Evolutionary conservation across 2,888 invertebrate genomes (phyloP), one percentile per base, ranked within the genome.

Genomic region (Caenorhabditis doughertyi): DNA sequence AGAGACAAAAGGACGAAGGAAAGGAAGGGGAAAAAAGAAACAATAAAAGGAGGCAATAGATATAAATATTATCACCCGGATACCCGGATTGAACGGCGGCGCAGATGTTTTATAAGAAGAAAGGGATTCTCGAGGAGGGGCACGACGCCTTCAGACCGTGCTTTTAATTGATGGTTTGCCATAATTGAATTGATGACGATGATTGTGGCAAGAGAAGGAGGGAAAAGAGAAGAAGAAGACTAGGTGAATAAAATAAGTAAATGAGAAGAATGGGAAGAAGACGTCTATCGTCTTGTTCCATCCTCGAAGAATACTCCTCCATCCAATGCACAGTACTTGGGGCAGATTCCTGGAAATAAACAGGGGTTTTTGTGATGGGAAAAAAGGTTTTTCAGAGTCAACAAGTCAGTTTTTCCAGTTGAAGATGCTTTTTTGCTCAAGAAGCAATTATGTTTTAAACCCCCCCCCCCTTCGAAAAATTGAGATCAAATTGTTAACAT

Each of bases 231-330:
- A 65, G 18, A 16, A 65, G 25, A 32, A 58, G 56, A 79, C 70
- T 65, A 65, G 64, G 56, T 39, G 51, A 58, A 70, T 62, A 47
- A 47, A 32, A 65, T 29, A 44, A 21, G 27, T 44, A 25, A n/a
- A 56, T 23, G 39, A 56, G 42, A 13, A n/a, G 21, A 16, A 16
- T 5, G n/a, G n/a, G n/a, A n/a, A 9, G 21, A 62, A 25, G 60
- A n/a, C 11, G 51, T 53, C 49, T 77, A 77, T 62, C 77, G 77
- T 23, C 82, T 58, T 21, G 81, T 81, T 62, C 88, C 88, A 71
- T 88, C 88, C 77, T 88, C 88, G 86, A 88, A 88, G 84, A 88
- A 88, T 47, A 88, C 87, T 72, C 88, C 88, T 44, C 88, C 88
- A 56, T 88, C 88, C 58, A 88, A 83, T 13, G 88, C 88, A 58